Conservation (phyloP, 2,113 vertebrate genomes). For the Anoplopoma fimbria region DNA sequence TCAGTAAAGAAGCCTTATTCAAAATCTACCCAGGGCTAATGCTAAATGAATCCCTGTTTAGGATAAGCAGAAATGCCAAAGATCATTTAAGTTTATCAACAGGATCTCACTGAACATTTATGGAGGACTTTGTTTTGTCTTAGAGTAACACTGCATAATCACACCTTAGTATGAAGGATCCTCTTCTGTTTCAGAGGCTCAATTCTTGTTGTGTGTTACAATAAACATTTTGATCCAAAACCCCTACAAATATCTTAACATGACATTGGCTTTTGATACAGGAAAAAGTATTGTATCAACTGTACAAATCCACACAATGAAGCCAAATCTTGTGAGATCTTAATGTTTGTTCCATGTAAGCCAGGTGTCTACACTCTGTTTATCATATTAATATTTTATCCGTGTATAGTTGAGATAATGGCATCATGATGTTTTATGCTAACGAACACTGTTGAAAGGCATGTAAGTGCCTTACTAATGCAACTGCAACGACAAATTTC, state of each 20-base stretch:
- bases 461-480: background rate
- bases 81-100: slow-evolving; percentile 7
- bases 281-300: slow-evolving; percentile 4
- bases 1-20: background rate
- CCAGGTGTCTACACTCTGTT: background rate
- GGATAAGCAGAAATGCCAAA: background rate
- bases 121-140: background rate
- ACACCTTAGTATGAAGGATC: background rate
- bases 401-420: background rate
- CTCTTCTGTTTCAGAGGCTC: background rate
- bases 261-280: background rate
- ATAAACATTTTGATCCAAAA: background rate
- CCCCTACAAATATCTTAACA: slow-evolving; percentile 4
- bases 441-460: background rate
- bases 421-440: background rate
- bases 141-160: background rate
- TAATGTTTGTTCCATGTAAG: background rate
- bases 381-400: background rate
- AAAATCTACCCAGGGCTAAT: background rate
- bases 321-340: slow-evolving; percentile 1
- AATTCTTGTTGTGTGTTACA: background rate
- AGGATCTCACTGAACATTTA: background rate
- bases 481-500: slow-evolving; percentile 11
- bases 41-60: background rate
- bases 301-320: slow-evolving; percentile 17